A percentile compares a stretch with the other conserved stretches of the same genome.
These are phyloP conservation scores for Oryzias melastigma DNA, from an alignment of 2,113 vertebrate species.

Conservation along the genomic window DNA sequence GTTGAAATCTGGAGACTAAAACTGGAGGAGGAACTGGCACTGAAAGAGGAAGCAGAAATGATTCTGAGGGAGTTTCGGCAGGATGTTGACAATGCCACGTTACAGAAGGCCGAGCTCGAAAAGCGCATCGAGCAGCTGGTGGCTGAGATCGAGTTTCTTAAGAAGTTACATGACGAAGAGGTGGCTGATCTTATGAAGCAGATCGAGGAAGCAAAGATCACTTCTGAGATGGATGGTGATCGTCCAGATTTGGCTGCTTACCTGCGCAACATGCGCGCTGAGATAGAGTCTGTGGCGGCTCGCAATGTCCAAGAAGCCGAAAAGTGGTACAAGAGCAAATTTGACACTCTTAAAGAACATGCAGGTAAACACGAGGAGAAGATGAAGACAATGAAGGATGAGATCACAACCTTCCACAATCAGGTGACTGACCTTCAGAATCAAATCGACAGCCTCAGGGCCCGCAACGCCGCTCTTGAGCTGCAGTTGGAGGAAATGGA, in stretches of 20 bases:
- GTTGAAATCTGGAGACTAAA: slow-evolving; percentile 76
- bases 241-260: slow-evolving; percentile 70
- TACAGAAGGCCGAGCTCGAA: slow-evolving; percentile 78
- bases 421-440: slow-evolving; percentile 77
- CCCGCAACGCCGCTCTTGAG: slow-evolving; percentile 72
- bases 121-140: slow-evolving; percentile 71
- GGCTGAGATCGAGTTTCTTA: slow-evolving; percentile 75
- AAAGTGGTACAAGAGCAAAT: slow-evolving; percentile 83
- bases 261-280: slow-evolving; percentile 65
- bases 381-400: slow-evolving; percentile 76
- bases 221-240: slow-evolving; percentile 65
- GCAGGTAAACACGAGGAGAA: slow-evolving; percentile 74
- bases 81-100: slow-evolving; percentile 77
- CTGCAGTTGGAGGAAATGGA: slow-evolving; percentile 81
- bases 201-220: slow-evolving; percentile 74
- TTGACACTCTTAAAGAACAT: slow-evolving; percentile 76
- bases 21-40: slow-evolving; percentile 77
- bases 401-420: slow-evolving; percentile 74
- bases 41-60: slow-evolving; percentile 80
- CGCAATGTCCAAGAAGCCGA: slow-evolving; percentile 80
- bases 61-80: slow-evolving; percentile 80
- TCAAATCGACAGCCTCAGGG: slow-evolving; percentile 74
- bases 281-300: slow-evolving; percentile 77
- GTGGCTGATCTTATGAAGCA: slow-evolving; percentile 76
- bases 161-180: slow-evolving; percentile 74